Evolutionary conservation across 2,113 vertebrate species (phyloP).

Genomic region (Paralichthys olivaceus): DNA sequence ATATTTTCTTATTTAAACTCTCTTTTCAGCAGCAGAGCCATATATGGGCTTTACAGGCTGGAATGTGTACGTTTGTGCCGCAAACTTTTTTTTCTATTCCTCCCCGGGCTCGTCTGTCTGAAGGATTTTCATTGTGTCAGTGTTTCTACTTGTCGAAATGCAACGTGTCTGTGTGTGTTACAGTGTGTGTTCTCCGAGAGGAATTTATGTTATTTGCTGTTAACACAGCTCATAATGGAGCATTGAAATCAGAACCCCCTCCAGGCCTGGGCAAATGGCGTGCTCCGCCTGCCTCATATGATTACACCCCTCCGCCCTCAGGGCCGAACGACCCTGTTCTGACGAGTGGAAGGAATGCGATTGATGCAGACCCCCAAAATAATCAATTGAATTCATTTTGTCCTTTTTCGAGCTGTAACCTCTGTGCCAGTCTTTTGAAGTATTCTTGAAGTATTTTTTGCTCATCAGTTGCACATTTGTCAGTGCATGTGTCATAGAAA

Average conservation of each 20-base stretch:
- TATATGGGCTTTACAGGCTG: background rate
- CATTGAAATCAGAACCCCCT: constrained; percentile 87
- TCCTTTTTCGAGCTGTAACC: constrained; percentile 53
- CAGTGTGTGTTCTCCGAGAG: constrained; percentile 75
- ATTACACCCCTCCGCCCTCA: constrained; percentile 84
- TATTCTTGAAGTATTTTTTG: constrained; percentile 49
- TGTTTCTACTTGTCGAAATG: constrained; percentile 38
- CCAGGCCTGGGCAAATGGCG: constrained; percentile 73
- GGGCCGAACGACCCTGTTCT: constrained; percentile 77
- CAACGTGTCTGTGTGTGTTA: constrained; percentile 43
- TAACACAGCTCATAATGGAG: constrained; percentile 90
- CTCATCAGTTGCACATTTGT: constrained; percentile 34
- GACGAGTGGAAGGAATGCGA: constrained; percentile 81
- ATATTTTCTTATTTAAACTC: constrained; percentile 40
- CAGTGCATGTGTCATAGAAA: constrained; percentile 27
- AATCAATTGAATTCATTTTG: constrained; percentile 90
- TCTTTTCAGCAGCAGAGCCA: constrained; percentile 29
- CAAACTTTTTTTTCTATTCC: constrained; percentile 5
- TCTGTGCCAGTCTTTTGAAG: constrained; percentile 65
- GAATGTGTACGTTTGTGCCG: constrained; percentile 11
- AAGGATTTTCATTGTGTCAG: constrained; percentile 57
- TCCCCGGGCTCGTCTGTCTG: constrained; percentile 12
- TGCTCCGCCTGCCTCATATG: constrained; percentile 85
- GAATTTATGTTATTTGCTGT: constrained; percentile 92
- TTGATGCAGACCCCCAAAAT: constrained; percentile 88